Evolutionary conservation across 2,888 invertebrate species (phyloP).

Genomic region (Papilio demoleus): DNA sequence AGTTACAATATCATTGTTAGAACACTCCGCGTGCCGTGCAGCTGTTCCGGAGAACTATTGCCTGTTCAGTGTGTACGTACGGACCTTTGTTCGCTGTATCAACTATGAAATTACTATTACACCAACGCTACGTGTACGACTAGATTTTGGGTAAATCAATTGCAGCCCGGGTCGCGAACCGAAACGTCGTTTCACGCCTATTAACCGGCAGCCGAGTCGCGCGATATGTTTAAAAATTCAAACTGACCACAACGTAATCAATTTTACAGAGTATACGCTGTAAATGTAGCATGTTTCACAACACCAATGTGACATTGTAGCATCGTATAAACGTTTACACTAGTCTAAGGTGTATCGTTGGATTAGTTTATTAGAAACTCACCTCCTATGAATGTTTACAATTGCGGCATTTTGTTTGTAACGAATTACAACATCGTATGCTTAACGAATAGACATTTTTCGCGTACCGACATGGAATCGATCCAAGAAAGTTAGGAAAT

Average conservation of each 20-base stretch:
- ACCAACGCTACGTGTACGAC: constrained; percentile 47
- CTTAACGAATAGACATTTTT: too few species aligned
- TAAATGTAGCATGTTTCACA: not conserved
- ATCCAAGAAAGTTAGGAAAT: not conserved
- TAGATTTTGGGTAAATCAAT: constrained; percentile 32
- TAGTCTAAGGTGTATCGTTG: not conserved
- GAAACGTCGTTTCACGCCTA: constrained; percentile 15
- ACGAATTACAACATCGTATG: not conserved
- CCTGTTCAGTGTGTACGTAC: constrained; percentile 58
- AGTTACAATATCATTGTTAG: constrained; percentile 80
- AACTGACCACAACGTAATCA: constrained; percentile 10
- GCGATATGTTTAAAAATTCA: constrained; percentile 16
- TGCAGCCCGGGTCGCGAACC: not conserved
- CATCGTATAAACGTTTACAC: not conserved
- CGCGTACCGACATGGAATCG: not conserved
- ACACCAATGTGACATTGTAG: not conserved
- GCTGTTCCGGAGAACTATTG: constrained; percentile 74
- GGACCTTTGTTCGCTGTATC: constrained; percentile 73
- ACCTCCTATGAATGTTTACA: not conserved
- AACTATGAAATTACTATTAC: constrained; percentile 71
- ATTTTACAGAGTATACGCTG: not conserved
- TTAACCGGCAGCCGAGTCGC: constrained; percentile 11
- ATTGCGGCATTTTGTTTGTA: not conserved
- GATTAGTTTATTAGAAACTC: not conserved
- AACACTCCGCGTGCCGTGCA: constrained; percentile 66